Evolutionary conservation across 2,888 invertebrate genomes (phyloP).

Genomic region (Erebia palarica): DNA sequence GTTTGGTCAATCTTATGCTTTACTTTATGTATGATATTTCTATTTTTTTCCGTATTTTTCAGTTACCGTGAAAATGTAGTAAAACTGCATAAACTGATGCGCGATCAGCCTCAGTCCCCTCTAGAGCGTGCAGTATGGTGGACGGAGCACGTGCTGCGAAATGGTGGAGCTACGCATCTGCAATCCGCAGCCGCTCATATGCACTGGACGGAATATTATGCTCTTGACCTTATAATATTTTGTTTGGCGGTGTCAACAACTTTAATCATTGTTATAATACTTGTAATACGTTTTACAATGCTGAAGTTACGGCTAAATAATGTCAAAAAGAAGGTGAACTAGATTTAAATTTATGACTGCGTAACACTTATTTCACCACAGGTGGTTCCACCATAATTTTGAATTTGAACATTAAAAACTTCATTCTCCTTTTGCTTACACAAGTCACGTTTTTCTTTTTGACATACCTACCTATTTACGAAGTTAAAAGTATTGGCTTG

Average conservation of each 20-base stretch:
- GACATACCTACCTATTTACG: too few species aligned
- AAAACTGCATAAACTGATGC: slow-evolving; percentile 50
- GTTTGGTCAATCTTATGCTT: too few species aligned
- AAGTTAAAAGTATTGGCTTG: too few species aligned
- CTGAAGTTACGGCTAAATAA: slow-evolving; percentile 27
- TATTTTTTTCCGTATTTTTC: neutral
- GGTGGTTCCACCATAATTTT: too few species aligned
- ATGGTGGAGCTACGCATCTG: slow-evolving; percentile 55
- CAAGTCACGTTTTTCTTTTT: too few species aligned
- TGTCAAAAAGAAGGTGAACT: neutral
- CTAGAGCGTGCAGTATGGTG: slow-evolving; percentile 72
- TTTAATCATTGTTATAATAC: neutral
- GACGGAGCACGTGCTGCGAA: slow-evolving; percentile 65
- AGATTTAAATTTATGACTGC: too few species aligned
- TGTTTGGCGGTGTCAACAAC: slow-evolving; percentile 12
- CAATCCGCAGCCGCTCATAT: slow-evolving; percentile 48
- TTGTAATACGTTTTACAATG: neutral
- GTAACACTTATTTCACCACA: too few species aligned
- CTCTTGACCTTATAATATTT: slow-evolving; percentile 41
- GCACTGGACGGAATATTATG: slow-evolving; percentile 47
- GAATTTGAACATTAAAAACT: too few species aligned
- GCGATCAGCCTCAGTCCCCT: slow-evolving; percentile 60
- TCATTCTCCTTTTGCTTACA: too few species aligned
- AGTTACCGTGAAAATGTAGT: slow-evolving; percentile 44
- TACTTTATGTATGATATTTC: neutral